Evolutionary conservation across 2,888 invertebrate genomes (phyloP).

Genomic region (Patella pellucida): DNA sequence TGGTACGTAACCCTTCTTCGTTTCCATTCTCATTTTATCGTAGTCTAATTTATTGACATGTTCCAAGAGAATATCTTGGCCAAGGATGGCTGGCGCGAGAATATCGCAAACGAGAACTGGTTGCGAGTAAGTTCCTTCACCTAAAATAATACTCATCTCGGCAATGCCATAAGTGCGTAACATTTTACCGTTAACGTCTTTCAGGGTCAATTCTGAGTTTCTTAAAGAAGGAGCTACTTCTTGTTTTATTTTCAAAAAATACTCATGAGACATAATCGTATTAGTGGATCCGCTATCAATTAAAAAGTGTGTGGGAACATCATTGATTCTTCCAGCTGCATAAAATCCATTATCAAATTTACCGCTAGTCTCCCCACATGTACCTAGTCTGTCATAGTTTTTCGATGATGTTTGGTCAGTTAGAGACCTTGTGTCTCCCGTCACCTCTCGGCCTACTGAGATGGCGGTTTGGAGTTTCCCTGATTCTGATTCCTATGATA

Average conservation of each 20-base stretch:
- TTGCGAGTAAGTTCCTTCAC: background rate
- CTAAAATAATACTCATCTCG: background rate
- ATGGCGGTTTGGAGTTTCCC: no score
- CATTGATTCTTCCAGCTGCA: background rate
- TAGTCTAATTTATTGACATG: background rate
- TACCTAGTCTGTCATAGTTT: background rate
- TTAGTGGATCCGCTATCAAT: slow-evolving; percentile 13
- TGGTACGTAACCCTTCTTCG: no score
- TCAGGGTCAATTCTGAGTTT: background rate
- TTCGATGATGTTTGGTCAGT: background rate
- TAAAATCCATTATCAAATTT: slow-evolving; percentile 13
- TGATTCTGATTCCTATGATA: no score
- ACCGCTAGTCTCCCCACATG: background rate
- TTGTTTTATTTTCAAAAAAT: background rate
- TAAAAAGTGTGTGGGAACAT: background rate
- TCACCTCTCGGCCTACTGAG: no score
- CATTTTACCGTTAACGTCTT: background rate
- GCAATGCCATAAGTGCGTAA: background rate
- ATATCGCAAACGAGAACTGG: slow-evolving; percentile 15
- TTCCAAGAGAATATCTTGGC: slow-evolving; percentile 14
- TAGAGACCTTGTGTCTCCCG: background rate
- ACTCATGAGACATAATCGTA: background rate
- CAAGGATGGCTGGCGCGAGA: background rate
- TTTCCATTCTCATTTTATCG: no score
- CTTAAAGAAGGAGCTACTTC: background rate